Evolutionary conservation across 1,140 invertebrate species (phyloP).

Genomic region (Laupala kohalensis): DNA sequence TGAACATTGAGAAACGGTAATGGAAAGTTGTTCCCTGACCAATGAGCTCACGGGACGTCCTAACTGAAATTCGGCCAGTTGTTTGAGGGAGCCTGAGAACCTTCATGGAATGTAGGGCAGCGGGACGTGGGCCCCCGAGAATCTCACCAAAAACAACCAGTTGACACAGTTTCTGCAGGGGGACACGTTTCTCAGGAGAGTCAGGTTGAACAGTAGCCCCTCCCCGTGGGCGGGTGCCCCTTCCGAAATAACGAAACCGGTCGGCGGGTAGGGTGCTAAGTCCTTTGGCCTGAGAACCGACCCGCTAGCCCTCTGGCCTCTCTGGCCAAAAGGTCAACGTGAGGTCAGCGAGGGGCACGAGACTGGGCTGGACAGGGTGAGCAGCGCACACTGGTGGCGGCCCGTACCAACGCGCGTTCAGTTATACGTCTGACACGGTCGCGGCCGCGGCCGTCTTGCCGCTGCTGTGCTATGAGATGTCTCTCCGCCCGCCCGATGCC

Average conservation of each 20-base stretch:
- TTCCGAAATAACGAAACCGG: neutral
- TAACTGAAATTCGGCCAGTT: neutral
- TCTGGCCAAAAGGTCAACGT: neutral
- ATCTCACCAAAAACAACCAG: neutral
- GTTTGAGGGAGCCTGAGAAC: neutral
- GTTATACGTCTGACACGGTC: neutral
- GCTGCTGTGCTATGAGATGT: neutral
- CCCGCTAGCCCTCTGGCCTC: neutral
- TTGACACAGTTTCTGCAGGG: neutral
- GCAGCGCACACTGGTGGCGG: neutral
- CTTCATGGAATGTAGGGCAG: neutral
- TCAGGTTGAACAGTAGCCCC: neutral
- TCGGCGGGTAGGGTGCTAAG: neutral
- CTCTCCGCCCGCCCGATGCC: too few relatives aligned
- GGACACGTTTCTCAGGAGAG: too few relatives aligned
- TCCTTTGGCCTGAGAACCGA: neutral
- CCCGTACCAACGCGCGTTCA: neutral
- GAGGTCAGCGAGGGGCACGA: neutral
- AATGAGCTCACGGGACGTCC: too few relatives aligned
- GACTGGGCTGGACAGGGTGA: neutral
- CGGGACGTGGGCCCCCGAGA: neutral
- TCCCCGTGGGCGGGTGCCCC: neutral
- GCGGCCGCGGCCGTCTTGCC: too few relatives aligned
- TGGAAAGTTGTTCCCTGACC: too few relatives aligned
- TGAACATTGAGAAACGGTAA: too few relatives aligned